These are phyloP conservation scores for Machaerirhynchus nigripectus DNA, from an alignment of 2,113 vertebrate species.

Conservation along the genomic window DNA sequence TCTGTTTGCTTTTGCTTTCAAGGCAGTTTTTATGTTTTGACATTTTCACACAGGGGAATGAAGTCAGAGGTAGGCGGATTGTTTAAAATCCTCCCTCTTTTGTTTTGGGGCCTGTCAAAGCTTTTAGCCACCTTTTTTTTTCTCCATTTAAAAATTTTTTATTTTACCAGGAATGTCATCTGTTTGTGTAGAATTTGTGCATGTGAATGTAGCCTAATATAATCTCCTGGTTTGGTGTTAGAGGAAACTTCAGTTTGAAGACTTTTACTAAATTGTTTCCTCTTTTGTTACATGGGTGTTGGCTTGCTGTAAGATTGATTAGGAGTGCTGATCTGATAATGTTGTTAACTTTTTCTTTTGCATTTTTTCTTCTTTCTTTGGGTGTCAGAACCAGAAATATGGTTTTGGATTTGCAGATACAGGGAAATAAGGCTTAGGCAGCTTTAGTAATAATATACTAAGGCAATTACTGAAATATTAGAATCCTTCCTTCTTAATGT, in stretches of 20 bases:
- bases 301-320: neutral
- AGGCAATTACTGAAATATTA: neutral
- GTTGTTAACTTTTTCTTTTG: neutral
- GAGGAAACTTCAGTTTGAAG: neutral
- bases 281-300: neutral
- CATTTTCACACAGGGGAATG: neutral
- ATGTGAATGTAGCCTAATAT: neutral
- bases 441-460: neutral
- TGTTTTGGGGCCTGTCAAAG: neutral
- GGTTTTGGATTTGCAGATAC: neutral
- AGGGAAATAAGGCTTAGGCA: neutral
- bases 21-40: constrained; percentile 13
- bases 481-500: neutral
- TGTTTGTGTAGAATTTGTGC: neutral
- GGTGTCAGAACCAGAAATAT: neutral
- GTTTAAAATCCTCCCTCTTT: neutral
- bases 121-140: neutral
- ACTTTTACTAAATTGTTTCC: neutral
- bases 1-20: constrained; percentile 3
- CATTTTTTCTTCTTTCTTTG: neutral
- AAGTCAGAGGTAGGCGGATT: neutral
- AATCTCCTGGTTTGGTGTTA: neutral
- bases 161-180: neutral
- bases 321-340: neutral
- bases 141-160: neutral